Percentiles rank a stretch among this genome's conserved stretches.
Conservation (phyloP, 2,797 vertebrate species). For the Paedocypris micromegethes region DNA sequence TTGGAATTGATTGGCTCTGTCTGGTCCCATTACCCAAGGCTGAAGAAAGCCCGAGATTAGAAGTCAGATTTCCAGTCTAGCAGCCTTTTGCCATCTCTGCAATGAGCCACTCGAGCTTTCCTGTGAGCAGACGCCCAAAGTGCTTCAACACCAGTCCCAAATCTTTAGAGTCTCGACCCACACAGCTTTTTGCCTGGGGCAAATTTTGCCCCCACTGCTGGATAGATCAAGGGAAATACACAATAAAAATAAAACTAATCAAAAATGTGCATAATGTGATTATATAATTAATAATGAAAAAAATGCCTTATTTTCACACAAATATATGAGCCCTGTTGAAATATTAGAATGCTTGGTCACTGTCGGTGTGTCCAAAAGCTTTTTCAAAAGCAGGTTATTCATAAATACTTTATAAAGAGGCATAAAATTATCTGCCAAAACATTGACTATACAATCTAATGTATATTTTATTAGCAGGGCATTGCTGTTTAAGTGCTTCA, state of each 20-base stretch:
- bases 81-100: conserved; percentile 55
- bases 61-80: conserved; percentile 15
- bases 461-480: conserved; percentile 30
- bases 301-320: background rate
- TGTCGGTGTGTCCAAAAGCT: background rate
- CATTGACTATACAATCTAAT: background rate
- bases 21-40: conserved; percentile 11
- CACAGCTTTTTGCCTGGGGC: conserved; percentile 52
- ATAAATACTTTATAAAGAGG: no score
- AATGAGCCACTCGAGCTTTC: conserved; percentile 65
- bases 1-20: conserved; percentile 19
- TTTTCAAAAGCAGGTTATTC: no score
- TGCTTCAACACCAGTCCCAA: conserved; percentile 53
- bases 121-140: conserved; percentile 60
- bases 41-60: conserved; percentile 5
- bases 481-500: conserved; percentile 11
- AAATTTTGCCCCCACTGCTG: conserved; percentile 56
- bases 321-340: conserved; percentile 3
- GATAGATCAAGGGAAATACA: conserved; percentile 47
- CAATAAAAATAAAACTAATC: background rate
- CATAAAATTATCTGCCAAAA: no score
- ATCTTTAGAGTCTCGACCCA: conserved; percentile 51
- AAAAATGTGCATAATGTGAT: conserved; percentile 1
- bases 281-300: background rate
- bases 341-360: conserved; percentile 10